These are phyloP conservation scores for Drosophila dives DNA, from an alignment of 2,888 invertebrate species.

Conservation along the genomic window DNA sequence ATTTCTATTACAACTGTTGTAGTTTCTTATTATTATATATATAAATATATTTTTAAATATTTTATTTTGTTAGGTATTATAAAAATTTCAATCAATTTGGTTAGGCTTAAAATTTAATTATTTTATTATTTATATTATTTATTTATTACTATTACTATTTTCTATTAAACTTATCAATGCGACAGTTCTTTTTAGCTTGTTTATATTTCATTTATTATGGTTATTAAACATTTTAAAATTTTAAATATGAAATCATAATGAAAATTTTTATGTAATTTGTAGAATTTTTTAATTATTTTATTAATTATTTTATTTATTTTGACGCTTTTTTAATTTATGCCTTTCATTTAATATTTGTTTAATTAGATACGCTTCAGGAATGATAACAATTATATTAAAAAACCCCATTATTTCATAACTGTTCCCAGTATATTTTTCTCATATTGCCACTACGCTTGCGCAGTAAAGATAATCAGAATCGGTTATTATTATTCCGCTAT, in stretches of 20 bases:
- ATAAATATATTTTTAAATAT: neutral
- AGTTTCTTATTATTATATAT: too few species aligned
- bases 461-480: constrained; percentile 16
- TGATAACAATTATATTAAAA: neutral
- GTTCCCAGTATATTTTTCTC: constrained; percentile 45
- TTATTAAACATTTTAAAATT: neutral
- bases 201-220: too few species aligned
- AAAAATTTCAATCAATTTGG: neutral
- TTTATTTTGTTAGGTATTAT: neutral
- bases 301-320: neutral
- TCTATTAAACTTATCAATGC: neutral
- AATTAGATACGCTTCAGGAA: neutral
- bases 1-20: neutral
- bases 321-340: neutral
- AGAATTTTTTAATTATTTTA: neutral
- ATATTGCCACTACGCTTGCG: constrained; percentile 55
- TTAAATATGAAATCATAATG: neutral
- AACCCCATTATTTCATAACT: neutral
- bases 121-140: neutral
- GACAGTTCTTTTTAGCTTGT: too few species aligned
- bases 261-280: neutral
- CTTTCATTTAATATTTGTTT: neutral
- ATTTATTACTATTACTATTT: neutral
- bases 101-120: neutral
- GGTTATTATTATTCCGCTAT: neutral